Base-by-base conservation (phyloP, 2,113 vertebrate genomes). In the Zosterops pallidus region DNA sequence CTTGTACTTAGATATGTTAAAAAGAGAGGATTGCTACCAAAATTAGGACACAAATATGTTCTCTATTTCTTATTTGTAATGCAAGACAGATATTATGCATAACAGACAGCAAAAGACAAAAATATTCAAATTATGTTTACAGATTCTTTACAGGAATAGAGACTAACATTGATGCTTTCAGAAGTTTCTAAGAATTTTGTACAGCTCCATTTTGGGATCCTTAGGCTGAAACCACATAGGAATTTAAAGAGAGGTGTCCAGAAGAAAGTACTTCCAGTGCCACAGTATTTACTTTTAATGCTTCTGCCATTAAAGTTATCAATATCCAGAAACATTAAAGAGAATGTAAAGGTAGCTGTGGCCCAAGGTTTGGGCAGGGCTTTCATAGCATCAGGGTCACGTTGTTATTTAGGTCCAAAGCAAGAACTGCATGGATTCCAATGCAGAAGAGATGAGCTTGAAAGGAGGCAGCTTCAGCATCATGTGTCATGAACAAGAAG, bases 11-110 rank as follows among this genome's bases (percentile, higher is more conserved):
- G 47, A 86, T 86, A 62, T 60, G 82, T 86, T 89, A 91, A 93
- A 93, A 95, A 92, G 83, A 92, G 68, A 93, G 79, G 83, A 83
- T 75, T 94, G 46, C 68, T 86, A 82, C 70, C 79, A 96, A 92
- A 96, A 95, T 93, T 81, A 90, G 80, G 84, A 64, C 87, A 89
- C 56, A 92, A 86, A 65, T 94, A 21, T 69, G 33, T 87, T 94
- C 86, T 86, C 77, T 84, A 33, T 89, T 93, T 94, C 89, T 86
- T 92, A 62, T 49, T 92, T 92, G 75, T 92, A 89, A 92, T 60
- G 46, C 31, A 83, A 96, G 92, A 95, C 50, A 95, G 72, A 78
- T 85, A 92, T 89, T 94, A 90, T 78, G 83, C 76, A 60, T 62
- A 86, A 50, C 52, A 76, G 75, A 55, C 33, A 86, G 52, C 44